phyloP scores from a whole-genome alignment of 2,888 invertebrate species.

The Epistrophe grossulariae region DNA sequence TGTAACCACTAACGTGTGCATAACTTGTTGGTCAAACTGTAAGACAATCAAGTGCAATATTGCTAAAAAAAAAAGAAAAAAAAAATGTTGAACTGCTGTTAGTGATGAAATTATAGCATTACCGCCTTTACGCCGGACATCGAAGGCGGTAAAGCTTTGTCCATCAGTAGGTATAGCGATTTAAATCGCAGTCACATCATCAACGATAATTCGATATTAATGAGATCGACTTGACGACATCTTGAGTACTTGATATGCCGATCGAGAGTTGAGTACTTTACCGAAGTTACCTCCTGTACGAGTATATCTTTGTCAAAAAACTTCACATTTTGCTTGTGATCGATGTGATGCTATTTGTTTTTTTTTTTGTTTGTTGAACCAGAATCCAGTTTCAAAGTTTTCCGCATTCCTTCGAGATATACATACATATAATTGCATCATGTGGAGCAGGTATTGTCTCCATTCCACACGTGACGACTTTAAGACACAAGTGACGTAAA shows the following conservation, averaged over 20 bases:
- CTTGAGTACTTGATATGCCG: background rate
- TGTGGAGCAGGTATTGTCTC: slow-evolving; percentile 26
- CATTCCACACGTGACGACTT: background rate
- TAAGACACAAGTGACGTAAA: slow-evolving; percentile 4
- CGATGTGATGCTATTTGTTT: background rate
- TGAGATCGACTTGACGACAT: slow-evolving; percentile 22
- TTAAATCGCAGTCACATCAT: slow-evolving; percentile 15
- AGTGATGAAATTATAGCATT: background rate
- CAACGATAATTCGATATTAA: slow-evolving; percentile 33
- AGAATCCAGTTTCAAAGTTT: slow-evolving; percentile 15
- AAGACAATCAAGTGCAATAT: slow-evolving; percentile 3
- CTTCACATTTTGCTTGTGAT: background rate
- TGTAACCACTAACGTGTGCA: background rate
- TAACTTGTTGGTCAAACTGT: background rate
- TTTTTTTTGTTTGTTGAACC: background rate
- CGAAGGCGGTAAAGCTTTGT: slow-evolving; percentile 17
- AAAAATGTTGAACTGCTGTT: background rate
- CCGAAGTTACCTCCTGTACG: background rate
- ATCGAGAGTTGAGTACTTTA: background rate
- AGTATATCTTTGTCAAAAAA: slow-evolving; percentile 9
- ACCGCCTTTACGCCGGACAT: background rate
- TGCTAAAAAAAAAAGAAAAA: background rate
- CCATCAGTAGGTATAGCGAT: background rate
- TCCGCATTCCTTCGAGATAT: slow-evolving; percentile 20
- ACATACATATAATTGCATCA: background rate